phyloP scores from a whole-genome alignment of 2,888 invertebrate species.

The Phanerotoma sp. region DNA sequence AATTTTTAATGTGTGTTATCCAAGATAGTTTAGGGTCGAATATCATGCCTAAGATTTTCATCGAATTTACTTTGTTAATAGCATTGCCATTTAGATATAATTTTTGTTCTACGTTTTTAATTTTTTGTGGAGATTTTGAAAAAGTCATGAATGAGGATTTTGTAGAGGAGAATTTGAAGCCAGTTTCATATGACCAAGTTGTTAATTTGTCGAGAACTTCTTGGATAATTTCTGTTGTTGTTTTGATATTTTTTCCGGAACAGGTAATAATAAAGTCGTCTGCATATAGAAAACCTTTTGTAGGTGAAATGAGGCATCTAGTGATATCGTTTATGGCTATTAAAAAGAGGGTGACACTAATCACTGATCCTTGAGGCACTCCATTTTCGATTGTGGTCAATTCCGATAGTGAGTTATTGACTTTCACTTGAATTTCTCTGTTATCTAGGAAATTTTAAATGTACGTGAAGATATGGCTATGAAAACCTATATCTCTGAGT shows the following conservation, averaged over 20 bases:
- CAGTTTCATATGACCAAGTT: constrained; percentile 14
- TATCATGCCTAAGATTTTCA: constrained; percentile 27
- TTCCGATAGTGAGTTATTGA: neutral
- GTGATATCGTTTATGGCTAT: constrained; percentile 30
- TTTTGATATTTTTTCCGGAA: constrained; percentile 18
- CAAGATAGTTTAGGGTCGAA: constrained; percentile 29
- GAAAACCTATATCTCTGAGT: constrained; percentile 3
- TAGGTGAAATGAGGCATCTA: too few relatives aligned
- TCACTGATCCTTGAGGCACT: constrained; percentile 31
- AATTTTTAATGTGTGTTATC: constrained; percentile 22
- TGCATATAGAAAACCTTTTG: constrained; percentile 17
- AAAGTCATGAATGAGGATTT: constrained; percentile 22
- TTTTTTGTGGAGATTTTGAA: neutral
- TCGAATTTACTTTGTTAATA: constrained; percentile 1
- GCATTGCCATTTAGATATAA: neutral
- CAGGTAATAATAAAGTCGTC: constrained; percentile 28
- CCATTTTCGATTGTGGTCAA: constrained; percentile 21
- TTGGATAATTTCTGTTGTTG: constrained; percentile 22
- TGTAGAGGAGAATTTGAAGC: constrained; percentile 25
- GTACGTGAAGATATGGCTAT: constrained; percentile 12
- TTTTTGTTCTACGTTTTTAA: neutral
- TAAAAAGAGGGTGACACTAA: constrained; percentile 30
- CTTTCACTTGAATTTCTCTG: constrained; percentile 11
- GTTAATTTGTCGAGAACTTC: constrained; percentile 17
- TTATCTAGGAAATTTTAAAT: constrained; percentile 12